These are phyloP conservation scores for Caenorhabditis macrosperma DNA, from an alignment of 2,888 invertebrate species.

Conservation along the genomic window DNA sequence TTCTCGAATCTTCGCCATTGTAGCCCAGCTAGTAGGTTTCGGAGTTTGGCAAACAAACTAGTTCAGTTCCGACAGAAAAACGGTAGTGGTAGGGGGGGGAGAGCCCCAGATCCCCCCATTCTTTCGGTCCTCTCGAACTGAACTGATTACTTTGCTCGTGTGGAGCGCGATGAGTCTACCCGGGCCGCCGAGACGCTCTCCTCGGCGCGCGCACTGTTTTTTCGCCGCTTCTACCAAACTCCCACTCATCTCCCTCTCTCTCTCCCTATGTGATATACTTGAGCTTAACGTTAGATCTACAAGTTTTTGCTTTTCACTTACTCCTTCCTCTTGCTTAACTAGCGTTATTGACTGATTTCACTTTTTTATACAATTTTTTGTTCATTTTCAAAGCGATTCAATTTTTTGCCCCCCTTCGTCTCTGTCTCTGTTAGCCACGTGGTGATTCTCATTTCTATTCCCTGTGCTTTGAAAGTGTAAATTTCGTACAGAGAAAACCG, in stretches of 20 bases:
- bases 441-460: too few species aligned
- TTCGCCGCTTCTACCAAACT: slow-evolving; percentile 15
- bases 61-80: slow-evolving; percentile 17
- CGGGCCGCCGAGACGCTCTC: slow-evolving; percentile 11
- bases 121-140: slow-evolving; percentile 38
- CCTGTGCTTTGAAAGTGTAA: slow-evolving; percentile 5
- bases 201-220: slow-evolving; percentile 31
- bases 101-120: neutral
- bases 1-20: neutral
- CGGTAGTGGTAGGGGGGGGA: neutral
- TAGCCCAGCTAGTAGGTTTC: neutral
- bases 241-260: slow-evolving; percentile 43
- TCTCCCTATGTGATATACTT: slow-evolving; percentile 54
- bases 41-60: slow-evolving; percentile 31
- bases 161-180: slow-evolving; percentile 27
- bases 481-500: neutral
- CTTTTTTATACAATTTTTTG: slow-evolving; percentile 13
- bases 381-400: too few species aligned
- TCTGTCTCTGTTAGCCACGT: too few species aligned
- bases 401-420: too few species aligned
- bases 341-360: slow-evolving; percentile 35
- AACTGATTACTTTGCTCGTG: slow-evolving; percentile 53
- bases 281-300: slow-evolving; percentile 58
- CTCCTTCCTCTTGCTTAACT: slow-evolving; percentile 15
- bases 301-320: slow-evolving; percentile 40